Evolutionary conservation across 1,140 invertebrate genomes (phyloP).

Genomic region (Eulimnadia texana): DNA sequence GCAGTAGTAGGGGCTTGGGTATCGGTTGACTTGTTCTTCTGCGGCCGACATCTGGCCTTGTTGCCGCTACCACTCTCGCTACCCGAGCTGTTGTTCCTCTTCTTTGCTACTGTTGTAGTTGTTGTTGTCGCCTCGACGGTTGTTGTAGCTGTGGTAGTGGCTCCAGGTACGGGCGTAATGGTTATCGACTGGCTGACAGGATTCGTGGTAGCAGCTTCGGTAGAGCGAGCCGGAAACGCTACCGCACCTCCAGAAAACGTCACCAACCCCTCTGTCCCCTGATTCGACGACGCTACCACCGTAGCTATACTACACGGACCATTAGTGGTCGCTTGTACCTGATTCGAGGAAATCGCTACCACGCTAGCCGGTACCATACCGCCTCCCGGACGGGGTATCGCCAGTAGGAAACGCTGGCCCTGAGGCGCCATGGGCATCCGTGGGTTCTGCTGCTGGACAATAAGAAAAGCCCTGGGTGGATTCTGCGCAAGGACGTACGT

Average conservation of each 20-base stretch:
- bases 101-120: slow-evolving; percentile 26
- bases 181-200: slow-evolving; percentile 12
- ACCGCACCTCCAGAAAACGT: slow-evolving; percentile 14
- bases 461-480: not conserved
- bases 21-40: slow-evolving; percentile 6
- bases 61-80: not conserved
- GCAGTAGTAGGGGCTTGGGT: too few relatives aligned
- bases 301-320: not conserved
- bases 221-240: slow-evolving; percentile 6
- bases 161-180: not conserved
- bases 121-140: slow-evolving; percentile 25
- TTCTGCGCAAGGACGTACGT: not conserved
- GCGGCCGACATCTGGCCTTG: not conserved
- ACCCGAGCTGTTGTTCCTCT: slow-evolving; percentile 16
- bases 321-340: not conserved
- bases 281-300: slow-evolving; percentile 6
- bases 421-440: not conserved
- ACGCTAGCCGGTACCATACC: not conserved
- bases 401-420: slow-evolving; percentile 3
- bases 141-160: slow-evolving; percentile 18
- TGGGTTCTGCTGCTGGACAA: slow-evolving; percentile 5
- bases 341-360: slow-evolving; percentile 6
- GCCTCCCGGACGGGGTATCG: slow-evolving; percentile 2
- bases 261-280: slow-evolving; percentile 9
- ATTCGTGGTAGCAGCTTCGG: slow-evolving; percentile 18